phyloP scores from a whole-genome alignment of 2,113 vertebrate genomes.

The Spizaetus ornatus region DNA sequence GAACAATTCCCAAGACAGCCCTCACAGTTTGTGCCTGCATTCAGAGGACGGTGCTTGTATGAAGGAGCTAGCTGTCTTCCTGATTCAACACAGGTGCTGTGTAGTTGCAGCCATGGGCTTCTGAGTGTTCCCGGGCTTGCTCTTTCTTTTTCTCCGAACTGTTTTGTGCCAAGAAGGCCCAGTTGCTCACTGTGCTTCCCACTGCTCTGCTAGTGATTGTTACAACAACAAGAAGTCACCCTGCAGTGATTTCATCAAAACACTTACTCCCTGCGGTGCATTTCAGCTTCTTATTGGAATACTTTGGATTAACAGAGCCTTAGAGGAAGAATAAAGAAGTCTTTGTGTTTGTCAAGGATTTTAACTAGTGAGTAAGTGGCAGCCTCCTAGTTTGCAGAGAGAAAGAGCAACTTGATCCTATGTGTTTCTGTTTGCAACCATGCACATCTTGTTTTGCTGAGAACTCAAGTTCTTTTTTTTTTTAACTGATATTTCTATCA shows the following conservation, averaged over 20 bases:
- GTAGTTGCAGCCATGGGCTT: background rate
- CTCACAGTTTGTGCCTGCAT: conserved; percentile 11
- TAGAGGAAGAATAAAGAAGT: conserved; percentile 50
- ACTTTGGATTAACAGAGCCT: conserved; percentile 47
- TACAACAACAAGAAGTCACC: conserved; percentile 61
- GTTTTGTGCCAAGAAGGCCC: conserved; percentile 4
- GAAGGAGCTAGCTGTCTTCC: conserved; percentile 8
- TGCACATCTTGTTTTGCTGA: background rate
- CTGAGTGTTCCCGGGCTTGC: background rate
- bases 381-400: background rate
- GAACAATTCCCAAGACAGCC: conserved; percentile 24
- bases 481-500: background rate
- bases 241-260: conserved; percentile 64
- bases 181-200: conserved; percentile 24
- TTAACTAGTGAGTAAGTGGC: conserved; percentile 40
- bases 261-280: background rate
- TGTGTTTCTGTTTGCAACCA: background rate
- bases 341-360: conserved; percentile 57
- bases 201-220: conserved; percentile 51
- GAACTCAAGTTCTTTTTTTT: background rate
- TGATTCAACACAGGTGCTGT: conserved; percentile 13
- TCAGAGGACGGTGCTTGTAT: background rate
- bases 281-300: conserved; percentile 60
- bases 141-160: background rate
- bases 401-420: background rate